phyloP scores from a whole-genome alignment of 2,113 vertebrate genomes.

The Pipa parva region DNA sequence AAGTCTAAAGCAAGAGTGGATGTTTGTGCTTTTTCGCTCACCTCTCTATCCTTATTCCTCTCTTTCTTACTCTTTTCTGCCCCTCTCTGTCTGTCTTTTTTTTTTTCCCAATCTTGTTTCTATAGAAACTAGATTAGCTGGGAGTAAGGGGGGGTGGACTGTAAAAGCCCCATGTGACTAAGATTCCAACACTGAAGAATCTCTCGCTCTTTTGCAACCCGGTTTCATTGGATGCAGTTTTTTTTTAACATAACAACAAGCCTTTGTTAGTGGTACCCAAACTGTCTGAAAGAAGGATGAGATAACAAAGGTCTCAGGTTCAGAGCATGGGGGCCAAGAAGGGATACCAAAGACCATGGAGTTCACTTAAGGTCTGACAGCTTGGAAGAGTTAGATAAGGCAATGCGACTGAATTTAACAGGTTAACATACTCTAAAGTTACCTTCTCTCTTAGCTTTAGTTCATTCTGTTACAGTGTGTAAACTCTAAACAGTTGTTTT shows the following conservation, averaged over 20 bases:
- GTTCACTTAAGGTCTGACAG: background rate
- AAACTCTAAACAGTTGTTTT: too few species aligned
- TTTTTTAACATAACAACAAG: slow-evolving; percentile 38
- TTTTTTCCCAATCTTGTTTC: slow-evolving; percentile 37
- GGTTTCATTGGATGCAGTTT: slow-evolving; percentile 20
- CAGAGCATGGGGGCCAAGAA: background rate
- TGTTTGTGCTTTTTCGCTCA: slow-evolving; percentile 20
- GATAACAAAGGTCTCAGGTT: background rate
- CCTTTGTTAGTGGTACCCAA: slow-evolving; percentile 31
- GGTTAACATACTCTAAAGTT: too few species aligned
- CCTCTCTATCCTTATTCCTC: slow-evolving; percentile 34
- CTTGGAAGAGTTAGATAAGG: background rate
- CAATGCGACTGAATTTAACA: too few species aligned
- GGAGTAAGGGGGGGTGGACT: slow-evolving; percentile 34
- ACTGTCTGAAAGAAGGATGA: background rate
- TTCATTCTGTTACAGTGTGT: too few species aligned
- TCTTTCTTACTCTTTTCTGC: slow-evolving; percentile 39
- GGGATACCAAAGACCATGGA: background rate
- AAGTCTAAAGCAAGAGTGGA: background rate
- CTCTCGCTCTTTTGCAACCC: slow-evolving; percentile 19
- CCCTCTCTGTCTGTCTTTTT: slow-evolving; percentile 36
- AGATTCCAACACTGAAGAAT: slow-evolving; percentile 42
- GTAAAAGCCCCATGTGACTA: slow-evolving; percentile 37
- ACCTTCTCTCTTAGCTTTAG: too few species aligned
- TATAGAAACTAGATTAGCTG: slow-evolving; percentile 42